phyloP scores from a whole-genome alignment of 1,140 invertebrate species.

The Pogonognathellus flavescens region DNA sequence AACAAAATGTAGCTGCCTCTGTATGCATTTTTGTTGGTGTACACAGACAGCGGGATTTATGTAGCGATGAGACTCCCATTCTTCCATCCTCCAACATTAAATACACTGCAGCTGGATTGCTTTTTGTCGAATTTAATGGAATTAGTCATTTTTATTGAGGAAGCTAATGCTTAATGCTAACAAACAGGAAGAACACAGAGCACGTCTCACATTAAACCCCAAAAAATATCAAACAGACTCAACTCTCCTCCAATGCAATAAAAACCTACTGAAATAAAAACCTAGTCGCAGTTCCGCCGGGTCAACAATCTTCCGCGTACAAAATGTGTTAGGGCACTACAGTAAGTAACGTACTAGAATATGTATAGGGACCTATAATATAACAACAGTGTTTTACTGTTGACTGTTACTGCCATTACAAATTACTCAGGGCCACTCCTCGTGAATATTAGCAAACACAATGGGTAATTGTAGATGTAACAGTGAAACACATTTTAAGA shows the following conservation, averaged over 20 bases:
- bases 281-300: neutral
- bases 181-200: slow-evolving; percentile 7
- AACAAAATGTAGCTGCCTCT: too few relatives aligned
- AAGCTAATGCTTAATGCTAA: slow-evolving; percentile 27
- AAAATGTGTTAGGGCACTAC: too few relatives aligned
- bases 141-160: slow-evolving; percentile 19
- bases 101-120: neutral
- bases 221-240: slow-evolving; percentile 44
- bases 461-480: too few relatives aligned
- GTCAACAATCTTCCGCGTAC: slow-evolving; percentile 34
- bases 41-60: neutral
- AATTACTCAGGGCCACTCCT: too few relatives aligned
- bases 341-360: too few relatives aligned
- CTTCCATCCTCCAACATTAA: neutral
- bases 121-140: slow-evolving; percentile 29
- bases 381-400: too few relatives aligned
- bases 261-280: slow-evolving; percentile 16
- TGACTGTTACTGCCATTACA: too few relatives aligned
- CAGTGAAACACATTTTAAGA: too few relatives aligned
- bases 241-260: slow-evolving; percentile 64
- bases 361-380: too few relatives aligned
- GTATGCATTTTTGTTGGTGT: too few relatives aligned
- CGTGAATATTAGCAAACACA: too few relatives aligned
- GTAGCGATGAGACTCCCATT: neutral
- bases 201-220: slow-evolving; percentile 25